phyloP scores from a whole-genome alignment of 30 jellyfish, hydroid and myxozoan genomes.

The Chrysaora quinquecirrha region DNA sequence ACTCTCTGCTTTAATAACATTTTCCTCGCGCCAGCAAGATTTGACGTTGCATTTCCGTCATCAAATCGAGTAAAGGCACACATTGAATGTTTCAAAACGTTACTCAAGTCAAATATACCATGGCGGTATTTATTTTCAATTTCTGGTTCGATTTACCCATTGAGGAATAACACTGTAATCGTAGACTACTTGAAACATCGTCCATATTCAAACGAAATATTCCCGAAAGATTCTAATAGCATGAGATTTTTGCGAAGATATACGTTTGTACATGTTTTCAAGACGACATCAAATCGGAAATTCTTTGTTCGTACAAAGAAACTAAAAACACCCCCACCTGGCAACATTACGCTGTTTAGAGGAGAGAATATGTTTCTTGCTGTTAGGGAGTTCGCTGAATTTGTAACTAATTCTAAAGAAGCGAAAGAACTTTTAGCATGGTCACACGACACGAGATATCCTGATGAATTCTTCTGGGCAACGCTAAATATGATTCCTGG shows the following conservation, averaged over 20 bases:
- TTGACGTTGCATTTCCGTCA: conserved; percentile 59
- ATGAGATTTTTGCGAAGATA: conserved; percentile 67
- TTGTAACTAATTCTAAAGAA: conserved; percentile 25
- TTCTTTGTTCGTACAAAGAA: conserved; percentile 61
- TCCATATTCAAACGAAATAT: conserved; percentile 55
- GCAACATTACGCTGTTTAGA: conserved; percentile 71
- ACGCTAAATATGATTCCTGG: conserved; percentile 76
- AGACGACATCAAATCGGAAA: conserved; percentile 34
- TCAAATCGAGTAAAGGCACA: conserved; percentile 78
- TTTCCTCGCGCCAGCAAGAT: conserved; percentile 59
- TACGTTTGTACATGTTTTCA: conserved; percentile 49
- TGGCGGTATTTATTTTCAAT: conserved; percentile 84
- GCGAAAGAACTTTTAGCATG: conserved; percentile 75
- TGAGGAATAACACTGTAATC: conserved; percentile 74
- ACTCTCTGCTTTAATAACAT: conserved; percentile 73
- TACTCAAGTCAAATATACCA: conserved; percentile 51
- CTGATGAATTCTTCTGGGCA: conserved; percentile 99
- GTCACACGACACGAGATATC: conserved; percentile 88
- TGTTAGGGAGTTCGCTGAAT: conserved; percentile 75
- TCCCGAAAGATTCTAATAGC: conserved; percentile 56
- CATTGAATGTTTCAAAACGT: conserved; percentile 68
- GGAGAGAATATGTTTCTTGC: conserved; percentile 82
- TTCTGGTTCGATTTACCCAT: conserved; percentile 94
- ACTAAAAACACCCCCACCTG: conserved; percentile 84
- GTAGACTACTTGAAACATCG: conserved; percentile 72